Base-by-base conservation (phyloP, 1,140 invertebrate genomes). In the Brachionus asplanchnoidis region DNA sequence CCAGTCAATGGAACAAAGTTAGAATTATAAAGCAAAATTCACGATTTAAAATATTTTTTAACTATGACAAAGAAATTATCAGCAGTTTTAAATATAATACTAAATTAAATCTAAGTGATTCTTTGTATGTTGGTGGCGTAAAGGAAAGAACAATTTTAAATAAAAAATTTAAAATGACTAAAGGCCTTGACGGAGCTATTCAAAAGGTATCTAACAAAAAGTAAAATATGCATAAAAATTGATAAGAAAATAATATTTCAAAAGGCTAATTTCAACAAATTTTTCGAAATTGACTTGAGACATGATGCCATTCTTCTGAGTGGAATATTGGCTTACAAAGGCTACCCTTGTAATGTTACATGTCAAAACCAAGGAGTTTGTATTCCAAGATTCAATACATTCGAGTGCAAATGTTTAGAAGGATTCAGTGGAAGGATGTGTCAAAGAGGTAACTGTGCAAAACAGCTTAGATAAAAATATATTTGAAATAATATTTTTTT, bases 321-420 rank as follows among this genome's bases (percentile, higher is more conserved):
- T 46, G 79, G 36, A 17, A 40, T 82, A 28, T 11, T 20, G 3
- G 26, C 17, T 2, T 82, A 65, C 28, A 36, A 60, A 17, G 79
- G 79, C 14, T 82, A 36, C 66, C 79, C 79, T 12, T 82, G 79
- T 68, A 82, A 82, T 68, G 40, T 50, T 12, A 65, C 53, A 82
- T 82, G 79, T 40, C 23, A 46, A 65, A 82, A 82, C 17, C 8
- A 46, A 7, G 79, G 53, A 8, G 40, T 68, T 12, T 82, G 79
- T 12, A 82, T 82, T 65, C 65, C 79, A 36, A 6, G 3, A 28
- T 44, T 65, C 8, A 82, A 82, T 46, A 23, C 26, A 12, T 82
- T 82, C 14, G 65, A 68, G 20, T 82, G 79, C 20, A 82, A 40
- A 40, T 82, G 79, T 32, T 20, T 46, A 40, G 60, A 44, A 3